These are phyloP conservation scores for Melinaea marsaeus DNA, from an alignment of 2,888 invertebrate genomes.

Conservation along the genomic window DNA sequence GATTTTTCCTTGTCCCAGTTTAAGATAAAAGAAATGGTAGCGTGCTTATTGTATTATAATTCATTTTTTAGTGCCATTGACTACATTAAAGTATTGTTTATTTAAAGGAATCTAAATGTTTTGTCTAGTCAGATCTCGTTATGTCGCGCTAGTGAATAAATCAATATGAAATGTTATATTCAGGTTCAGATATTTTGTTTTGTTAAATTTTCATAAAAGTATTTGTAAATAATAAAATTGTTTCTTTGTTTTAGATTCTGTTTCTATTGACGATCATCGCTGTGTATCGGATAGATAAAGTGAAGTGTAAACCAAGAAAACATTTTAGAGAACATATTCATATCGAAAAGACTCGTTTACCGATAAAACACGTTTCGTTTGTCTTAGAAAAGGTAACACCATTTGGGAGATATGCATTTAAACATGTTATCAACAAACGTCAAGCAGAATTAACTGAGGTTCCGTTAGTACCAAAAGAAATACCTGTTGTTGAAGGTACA, in stretches of 20 bases:
- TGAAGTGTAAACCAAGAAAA: constrained; percentile 24
- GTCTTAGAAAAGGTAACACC: constrained; percentile 52
- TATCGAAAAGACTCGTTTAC: constrained; percentile 44
- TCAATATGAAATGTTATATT: constrained; percentile 24
- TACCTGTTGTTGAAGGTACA: constrained; percentile 12
- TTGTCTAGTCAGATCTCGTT: constrained; percentile 14
- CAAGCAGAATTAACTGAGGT: constrained; percentile 26
- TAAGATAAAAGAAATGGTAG: constrained; percentile 26
- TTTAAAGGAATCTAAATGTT: constrained; percentile 19
- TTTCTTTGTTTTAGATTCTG: constrained; percentile 34
- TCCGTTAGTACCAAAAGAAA: constrained; percentile 18
- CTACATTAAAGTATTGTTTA: constrained; percentile 24
- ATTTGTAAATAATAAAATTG: background rate
- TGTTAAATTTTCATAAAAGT: background rate
- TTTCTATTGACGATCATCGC: constrained; percentile 32
- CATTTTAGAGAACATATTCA: constrained; percentile 48
- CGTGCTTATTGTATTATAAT: constrained; percentile 26
- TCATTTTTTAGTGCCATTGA: constrained; percentile 16
- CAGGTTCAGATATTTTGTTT: constrained; percentile 22
- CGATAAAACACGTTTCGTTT: constrained; percentile 45
- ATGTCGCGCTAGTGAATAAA: constrained; percentile 12
- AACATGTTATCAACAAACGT: constrained; percentile 41
- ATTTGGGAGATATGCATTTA: constrained; percentile 46
- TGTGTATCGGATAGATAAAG: constrained; percentile 31
- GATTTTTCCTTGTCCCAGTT: constrained; percentile 32